Percentiles rank a stretch among this genome's conserved stretches.
phyloP scores from a whole-genome alignment of 2,888 invertebrate species.

The Dicyrtoma fusca region DNA sequence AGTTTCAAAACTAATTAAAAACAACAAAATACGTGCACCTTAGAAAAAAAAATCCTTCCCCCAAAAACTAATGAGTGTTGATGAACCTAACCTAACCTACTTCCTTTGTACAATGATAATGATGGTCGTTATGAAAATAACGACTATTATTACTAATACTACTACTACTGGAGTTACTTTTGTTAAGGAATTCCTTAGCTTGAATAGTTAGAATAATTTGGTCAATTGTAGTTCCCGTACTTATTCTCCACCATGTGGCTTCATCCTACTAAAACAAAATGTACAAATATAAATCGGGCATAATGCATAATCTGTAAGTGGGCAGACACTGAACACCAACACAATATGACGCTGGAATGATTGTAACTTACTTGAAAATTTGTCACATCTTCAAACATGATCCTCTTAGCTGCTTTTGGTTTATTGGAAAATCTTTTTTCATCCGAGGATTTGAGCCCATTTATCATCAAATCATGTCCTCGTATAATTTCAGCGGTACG shows the following conservation, averaged over 20 bases:
- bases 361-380: constrained; percentile 38
- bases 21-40: constrained; percentile 19
- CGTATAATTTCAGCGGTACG: not conserved
- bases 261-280: constrained; percentile 38
- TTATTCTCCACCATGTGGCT: constrained; percentile 40
- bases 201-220: constrained; percentile 43
- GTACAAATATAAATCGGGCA: not conserved
- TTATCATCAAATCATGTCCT: not conserved
- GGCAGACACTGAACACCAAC: too few relatives aligned
- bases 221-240: constrained; percentile 38
- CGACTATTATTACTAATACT: too few relatives aligned
- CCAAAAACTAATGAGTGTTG: too few relatives aligned
- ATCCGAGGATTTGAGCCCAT: not conserved
- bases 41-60: constrained; percentile 5
- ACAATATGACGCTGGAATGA: not conserved
- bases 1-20: not conserved
- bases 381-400: constrained; percentile 39
- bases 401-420: constrained; percentile 40
- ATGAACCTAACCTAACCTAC: not conserved
- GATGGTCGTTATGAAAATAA: too few relatives aligned
- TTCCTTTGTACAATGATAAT: constrained; percentile 21
- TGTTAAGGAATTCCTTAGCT: constrained; percentile 13
- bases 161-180: too few relatives aligned
- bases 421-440: constrained; percentile 9
- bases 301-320: not conserved